These are phyloP conservation scores for Speoplatyrhinus poulsoni DNA, from an alignment of 2,113 vertebrate species.

Conservation along the genomic window DNA sequence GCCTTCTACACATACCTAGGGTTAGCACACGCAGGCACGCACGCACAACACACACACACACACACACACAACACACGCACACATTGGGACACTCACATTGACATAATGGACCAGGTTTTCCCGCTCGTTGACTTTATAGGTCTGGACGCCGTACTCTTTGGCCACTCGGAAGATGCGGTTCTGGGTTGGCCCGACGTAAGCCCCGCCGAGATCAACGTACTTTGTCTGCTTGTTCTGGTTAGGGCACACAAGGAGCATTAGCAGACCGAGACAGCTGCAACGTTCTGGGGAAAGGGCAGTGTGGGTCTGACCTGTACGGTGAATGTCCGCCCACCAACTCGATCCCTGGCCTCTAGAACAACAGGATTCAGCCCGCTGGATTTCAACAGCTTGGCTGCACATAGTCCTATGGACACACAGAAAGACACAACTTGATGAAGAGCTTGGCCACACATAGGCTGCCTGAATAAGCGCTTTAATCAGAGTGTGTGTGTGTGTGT, in stretches of 20 bases:
- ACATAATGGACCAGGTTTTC: conserved; percentile 86
- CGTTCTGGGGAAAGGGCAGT: background rate
- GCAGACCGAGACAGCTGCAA: background rate
- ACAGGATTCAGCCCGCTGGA: conserved; percentile 86
- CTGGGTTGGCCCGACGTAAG: conserved; percentile 95
- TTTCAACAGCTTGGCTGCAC: conserved; percentile 89
- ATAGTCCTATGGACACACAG: conserved; percentile 79
- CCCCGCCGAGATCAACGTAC: conserved; percentile 95
- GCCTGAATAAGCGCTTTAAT: no score
- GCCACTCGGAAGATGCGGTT: conserved; percentile 91
- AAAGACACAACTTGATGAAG: no score
- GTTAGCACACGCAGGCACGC: no score
- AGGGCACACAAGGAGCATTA: conserved; percentile 6
- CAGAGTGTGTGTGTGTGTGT: no score
- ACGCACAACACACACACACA: no score
- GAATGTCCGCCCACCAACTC: conserved; percentile 94
- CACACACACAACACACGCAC: background rate
- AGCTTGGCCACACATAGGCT: no score
- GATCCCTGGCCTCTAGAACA: conserved; percentile 89
- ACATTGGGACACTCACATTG: conserved; percentile 79
- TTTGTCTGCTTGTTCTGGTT: conserved; percentile 90
- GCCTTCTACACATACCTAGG: no score
- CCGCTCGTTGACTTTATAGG: conserved; percentile 94
- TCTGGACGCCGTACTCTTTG: conserved; percentile 87
- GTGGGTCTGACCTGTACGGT: conserved; percentile 82